Percentiles rank a stretch among this genome's conserved stretches.
phyloP scores from a whole-genome alignment of 2,113 vertebrate genomes.

The Canis aureus region DNA sequence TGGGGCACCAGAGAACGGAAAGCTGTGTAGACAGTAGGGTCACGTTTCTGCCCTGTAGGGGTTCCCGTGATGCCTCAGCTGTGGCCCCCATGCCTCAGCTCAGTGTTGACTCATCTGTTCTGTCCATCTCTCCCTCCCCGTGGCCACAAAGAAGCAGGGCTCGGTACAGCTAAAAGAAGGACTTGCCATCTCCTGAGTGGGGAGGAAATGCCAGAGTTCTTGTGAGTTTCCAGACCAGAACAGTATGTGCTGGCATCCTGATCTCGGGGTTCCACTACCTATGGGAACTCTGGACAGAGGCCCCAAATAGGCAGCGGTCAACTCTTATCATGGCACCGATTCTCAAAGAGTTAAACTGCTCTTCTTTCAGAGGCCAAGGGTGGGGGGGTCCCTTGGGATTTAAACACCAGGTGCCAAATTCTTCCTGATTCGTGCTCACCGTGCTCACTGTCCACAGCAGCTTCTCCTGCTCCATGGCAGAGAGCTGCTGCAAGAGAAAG shows the following conservation, averaged over 20 bases:
- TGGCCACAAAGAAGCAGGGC: not conserved
- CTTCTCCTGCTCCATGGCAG: not conserved
- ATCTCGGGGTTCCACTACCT: not conserved
- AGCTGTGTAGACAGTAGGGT: accelerated
- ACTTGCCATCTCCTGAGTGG: conserved; percentile 9
- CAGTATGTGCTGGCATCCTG: not conserved
- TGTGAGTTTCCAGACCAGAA: not conserved
- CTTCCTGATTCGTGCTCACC: not conserved
- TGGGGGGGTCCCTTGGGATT: not conserved
- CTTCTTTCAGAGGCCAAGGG: conserved; percentile 8
- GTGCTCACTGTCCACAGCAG: not conserved
- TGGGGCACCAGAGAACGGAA: accelerated
- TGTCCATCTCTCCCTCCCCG: not conserved
- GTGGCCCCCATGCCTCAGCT: not conserved
- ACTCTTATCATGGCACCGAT: not conserved
- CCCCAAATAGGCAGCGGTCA: not conserved
- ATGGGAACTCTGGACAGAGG: not conserved
- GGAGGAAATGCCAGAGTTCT: not conserved
- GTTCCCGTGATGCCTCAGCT: accelerated
- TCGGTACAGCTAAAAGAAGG: not conserved
- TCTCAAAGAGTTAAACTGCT: not conserved
- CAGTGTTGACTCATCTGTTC: not conserved
- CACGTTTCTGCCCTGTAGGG: accelerated
- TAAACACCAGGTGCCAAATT: not conserved
- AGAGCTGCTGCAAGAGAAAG: not conserved